Base-by-base conservation (phyloP, 1,140 invertebrate species). In the Drosophila simulans region DNA sequence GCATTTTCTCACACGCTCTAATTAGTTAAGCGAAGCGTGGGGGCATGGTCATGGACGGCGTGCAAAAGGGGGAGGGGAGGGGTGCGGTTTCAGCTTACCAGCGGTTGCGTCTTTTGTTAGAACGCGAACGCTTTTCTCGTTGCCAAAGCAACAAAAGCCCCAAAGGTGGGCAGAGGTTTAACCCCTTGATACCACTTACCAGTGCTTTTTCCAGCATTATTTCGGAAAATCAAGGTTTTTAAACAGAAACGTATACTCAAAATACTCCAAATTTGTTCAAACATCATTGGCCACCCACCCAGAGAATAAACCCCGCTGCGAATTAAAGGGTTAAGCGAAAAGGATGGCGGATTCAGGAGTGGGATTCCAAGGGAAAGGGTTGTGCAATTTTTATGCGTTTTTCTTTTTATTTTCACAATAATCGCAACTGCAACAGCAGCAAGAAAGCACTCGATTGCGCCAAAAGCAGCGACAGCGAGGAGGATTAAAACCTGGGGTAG, bases 71-170 rank as follows among this genome's bases (percentile, higher is more conserved):
- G 22, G 20, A n/a, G n/a, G n/a, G n/a, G 12, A 45, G 46, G 13
- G 52, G 48, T 46, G 51, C 39, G 66, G 66, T 43, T 57, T 59
- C 42, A 42, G 69, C 53, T 65, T 25, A 46, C 69, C 77, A 80
- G 77, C 59, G 78, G 78, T 76, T 86, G 83, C 74, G 75, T 88
- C 84, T 88, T 88, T 88, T 88, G 83, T 88, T 83, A 79, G 70
- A 66, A 48, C 70, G 54, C 40, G 46, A 56, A 46, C 78, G 73
- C 58, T 81, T 76, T 65, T 57, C 43, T 42, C 60, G 71, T 81
- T 81, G 66, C 72, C 78, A 58, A 46, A 64, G 72, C 65, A 81
- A 81, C 77, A 60, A 73, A 46, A 48, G 69, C 48, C 15, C 53
- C 25, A 17, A 57, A 54, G 60, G 60, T 31, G 11, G 31, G 17